A percentile compares a stretch with the other conserved stretches of the same genome.
Conservation (phyloP, 2,888 invertebrate species). For the Philonicus albiceps region DNA sequence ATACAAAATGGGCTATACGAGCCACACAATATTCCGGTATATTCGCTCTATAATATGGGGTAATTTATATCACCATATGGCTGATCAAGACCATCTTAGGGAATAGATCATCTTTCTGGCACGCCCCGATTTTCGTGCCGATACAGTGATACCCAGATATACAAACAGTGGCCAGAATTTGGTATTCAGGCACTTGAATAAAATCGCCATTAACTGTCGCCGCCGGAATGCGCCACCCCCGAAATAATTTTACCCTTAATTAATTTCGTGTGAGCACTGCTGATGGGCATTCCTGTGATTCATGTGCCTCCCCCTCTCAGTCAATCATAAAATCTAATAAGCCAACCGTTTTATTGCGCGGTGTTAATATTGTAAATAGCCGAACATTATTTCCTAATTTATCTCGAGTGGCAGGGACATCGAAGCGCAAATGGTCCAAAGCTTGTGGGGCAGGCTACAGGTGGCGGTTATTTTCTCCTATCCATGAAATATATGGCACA, state of each 20-base stretch:
- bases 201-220: neutral
- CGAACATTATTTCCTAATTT: neutral
- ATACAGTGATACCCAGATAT: neutral
- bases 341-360: neutral
- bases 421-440: neutral
- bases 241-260: neutral
- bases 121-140: neutral
- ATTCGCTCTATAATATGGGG: neutral
- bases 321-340: neutral
- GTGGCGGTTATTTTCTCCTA: neutral
- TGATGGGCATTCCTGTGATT: neutral
- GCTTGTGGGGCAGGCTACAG: neutral
- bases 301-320: neutral
- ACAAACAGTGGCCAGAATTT: neutral
- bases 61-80: constrained; percentile 16
- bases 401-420: neutral
- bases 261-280: neutral
- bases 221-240: neutral
- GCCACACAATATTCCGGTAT: neutral
- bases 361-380: neutral
- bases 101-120: constrained; percentile 1
- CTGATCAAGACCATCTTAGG: neutral
- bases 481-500: neutral
- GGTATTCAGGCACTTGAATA: neutral
- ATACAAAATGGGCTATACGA: neutral